A percentile compares a stretch with the other conserved stretches of the same genome.
Conservation (phyloP, 64 coral and sea anemone genomes). For the Hydrozoanthus tunicans region DNA sequence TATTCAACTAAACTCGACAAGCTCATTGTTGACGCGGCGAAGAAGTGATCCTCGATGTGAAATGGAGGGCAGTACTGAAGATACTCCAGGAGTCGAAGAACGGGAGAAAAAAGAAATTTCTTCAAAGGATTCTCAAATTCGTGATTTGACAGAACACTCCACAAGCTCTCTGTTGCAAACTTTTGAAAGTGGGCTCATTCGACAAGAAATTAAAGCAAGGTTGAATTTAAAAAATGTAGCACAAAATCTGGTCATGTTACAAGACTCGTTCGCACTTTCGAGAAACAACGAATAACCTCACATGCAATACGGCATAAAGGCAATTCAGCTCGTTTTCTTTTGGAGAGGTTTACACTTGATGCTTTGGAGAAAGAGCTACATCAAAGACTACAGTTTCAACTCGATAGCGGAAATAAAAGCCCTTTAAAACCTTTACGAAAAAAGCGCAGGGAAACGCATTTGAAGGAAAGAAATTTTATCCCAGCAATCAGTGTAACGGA, state of each 20-base stretch:
- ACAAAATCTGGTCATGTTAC: conserved; percentile 16
- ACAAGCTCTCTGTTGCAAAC: neutral
- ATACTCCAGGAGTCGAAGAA: neutral
- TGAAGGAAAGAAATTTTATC: neutral
- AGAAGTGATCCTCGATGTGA: neutral
- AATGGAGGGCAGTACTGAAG: neutral
- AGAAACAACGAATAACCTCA: conserved; percentile 13
- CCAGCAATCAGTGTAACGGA: neutral
- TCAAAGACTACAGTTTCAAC: conserved; percentile 5
- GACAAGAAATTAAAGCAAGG: conserved; percentile 54
- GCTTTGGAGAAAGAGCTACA: conserved; percentile 7
- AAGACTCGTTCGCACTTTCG: conserved; percentile 22
- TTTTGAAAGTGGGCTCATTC: conserved; percentile 44
- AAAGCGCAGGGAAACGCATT: neutral
- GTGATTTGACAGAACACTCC: neutral
- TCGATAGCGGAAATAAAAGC: neutral
- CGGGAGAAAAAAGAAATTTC: neutral
- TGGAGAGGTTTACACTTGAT: conserved; percentile 1
- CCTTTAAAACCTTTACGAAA: neutral
- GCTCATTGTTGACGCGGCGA: neutral
- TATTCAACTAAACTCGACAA: neutral
- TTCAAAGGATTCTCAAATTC: conserved; percentile 34
- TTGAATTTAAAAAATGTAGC: conserved; percentile 30
- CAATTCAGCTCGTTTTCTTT: conserved; percentile 16
- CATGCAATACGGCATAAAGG: neutral